These are phyloP conservation scores for Pelmatolapia mariae DNA, from an alignment of 2,113 vertebrate species.

Conservation along the genomic window DNA sequence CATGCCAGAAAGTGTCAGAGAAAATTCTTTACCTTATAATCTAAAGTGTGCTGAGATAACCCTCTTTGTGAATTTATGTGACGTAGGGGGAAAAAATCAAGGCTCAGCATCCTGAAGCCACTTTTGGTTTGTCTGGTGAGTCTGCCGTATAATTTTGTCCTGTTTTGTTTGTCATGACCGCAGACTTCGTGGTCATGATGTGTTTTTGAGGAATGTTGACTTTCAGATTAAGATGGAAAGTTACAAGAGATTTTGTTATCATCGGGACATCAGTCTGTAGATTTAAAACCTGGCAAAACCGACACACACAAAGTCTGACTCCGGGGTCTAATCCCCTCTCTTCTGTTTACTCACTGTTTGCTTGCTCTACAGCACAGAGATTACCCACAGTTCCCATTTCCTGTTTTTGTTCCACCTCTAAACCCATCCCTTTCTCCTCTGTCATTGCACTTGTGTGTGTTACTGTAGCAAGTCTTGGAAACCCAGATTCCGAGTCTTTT, in stretches of 20 bases:
- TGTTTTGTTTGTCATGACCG: neutral
- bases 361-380: constrained; percentile 52
- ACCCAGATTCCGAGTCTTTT: neutral
- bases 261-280: constrained; percentile 20
- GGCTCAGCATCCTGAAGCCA: neutral
- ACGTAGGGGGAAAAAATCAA: neutral
- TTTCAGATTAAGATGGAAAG: constrained; percentile 21
- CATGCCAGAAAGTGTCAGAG: neutral
- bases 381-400: constrained; percentile 61
- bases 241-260: neutral
- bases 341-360: constrained; percentile 54
- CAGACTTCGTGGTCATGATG: neutral
- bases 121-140: neutral
- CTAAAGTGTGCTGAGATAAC: neutral
- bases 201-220: neutral
- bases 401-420: constrained; percentile 60
- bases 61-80: neutral
- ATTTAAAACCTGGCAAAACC: neutral
- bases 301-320: neutral
- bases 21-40: neutral
- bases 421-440: constrained; percentile 38
- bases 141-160: neutral
- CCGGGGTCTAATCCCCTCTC: constrained; percentile 43
- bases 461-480: constrained; percentile 14
- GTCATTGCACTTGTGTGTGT: constrained; percentile 4